Conservation (phyloP, 2,888 invertebrate genomes). For the Archips xylosteana region DNA sequence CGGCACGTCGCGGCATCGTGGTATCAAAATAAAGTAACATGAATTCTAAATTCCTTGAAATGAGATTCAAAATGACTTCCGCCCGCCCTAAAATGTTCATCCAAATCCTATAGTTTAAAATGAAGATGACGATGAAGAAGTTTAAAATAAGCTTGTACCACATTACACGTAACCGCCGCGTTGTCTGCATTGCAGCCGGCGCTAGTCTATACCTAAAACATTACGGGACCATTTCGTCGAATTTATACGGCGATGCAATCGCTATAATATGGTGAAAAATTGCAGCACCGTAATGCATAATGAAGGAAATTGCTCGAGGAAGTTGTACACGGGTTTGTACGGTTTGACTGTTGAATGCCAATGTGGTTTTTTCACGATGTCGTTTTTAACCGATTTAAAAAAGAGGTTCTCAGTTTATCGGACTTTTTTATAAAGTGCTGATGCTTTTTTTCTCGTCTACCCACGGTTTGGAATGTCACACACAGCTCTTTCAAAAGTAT, state of each 20-base stretch:
- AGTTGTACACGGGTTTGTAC: neutral
- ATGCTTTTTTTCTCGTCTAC: too few relatives aligned
- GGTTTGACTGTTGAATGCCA: neutral
- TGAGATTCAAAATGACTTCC: too few relatives aligned
- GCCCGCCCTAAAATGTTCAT: too few relatives aligned
- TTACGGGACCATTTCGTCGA: conserved; percentile 6
- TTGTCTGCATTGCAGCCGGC: conserved; percentile 24
- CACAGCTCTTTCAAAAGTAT: too few relatives aligned
- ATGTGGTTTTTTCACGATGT: neutral
- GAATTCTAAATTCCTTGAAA: too few relatives aligned
- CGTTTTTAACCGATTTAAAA: neutral
- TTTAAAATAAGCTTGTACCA: conserved; percentile 1
- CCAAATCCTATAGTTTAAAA: too few relatives aligned
- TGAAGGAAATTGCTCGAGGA: neutral
- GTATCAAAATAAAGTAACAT: too few relatives aligned
- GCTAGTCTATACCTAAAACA: conserved; percentile 11
- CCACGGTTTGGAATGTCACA: too few relatives aligned
- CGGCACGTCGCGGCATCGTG: too few relatives aligned
- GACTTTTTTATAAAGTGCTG: too few relatives aligned
- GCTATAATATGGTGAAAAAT: conserved; percentile 19
- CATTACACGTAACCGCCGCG: neutral
- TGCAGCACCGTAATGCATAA: conserved; percentile 19
- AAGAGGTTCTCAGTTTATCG: too few relatives aligned
- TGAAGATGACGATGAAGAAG: too few relatives aligned
- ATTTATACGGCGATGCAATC: conserved; percentile 17